phyloP scores from a whole-genome alignment of 1,140 invertebrate species.

The Drosophila guanche region DNA sequence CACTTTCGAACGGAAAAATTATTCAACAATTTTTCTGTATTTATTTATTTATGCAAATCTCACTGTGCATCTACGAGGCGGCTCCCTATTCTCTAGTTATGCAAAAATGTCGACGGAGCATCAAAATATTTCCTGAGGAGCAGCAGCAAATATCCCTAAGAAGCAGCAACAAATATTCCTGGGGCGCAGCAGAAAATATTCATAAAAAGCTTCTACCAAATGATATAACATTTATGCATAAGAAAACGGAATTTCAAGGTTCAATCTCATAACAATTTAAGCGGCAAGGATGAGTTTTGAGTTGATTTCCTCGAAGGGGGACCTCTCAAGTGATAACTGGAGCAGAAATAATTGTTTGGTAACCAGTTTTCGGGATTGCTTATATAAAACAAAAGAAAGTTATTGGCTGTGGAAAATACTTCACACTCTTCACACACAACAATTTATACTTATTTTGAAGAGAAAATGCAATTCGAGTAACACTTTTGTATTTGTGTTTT shows the following conservation, averaged over 20 bases:
- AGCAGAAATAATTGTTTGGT: conserved; percentile 7
- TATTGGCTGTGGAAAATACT: too few species aligned
- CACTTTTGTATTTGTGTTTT: too few species aligned
- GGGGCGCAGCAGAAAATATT: too few species aligned
- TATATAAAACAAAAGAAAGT: too few species aligned
- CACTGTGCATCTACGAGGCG: too few species aligned
- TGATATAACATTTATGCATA: conserved; percentile 24
- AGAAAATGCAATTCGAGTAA: too few species aligned
- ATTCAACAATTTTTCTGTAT: conserved; percentile 14
- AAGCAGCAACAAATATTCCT: too few species aligned
- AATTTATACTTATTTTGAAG: too few species aligned
- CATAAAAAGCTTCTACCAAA: conserved; percentile 6
- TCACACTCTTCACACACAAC: too few species aligned
- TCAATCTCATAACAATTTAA: not conserved
- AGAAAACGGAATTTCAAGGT: not conserved
- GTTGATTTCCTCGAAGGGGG: not conserved
- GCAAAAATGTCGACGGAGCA: conserved; percentile 16
- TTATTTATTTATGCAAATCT: conserved; percentile 43
- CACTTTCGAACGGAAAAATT: not conserved
- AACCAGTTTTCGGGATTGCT: not conserved
- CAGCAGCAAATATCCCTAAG: too few species aligned
- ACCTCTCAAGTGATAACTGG: too few species aligned
- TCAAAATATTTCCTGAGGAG: too few species aligned
- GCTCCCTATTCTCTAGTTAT: conserved; percentile 26
- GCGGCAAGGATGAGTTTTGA: not conserved